Percentiles rank a stretch among this genome's conserved stretches.
Evolutionary conservation across 2,888 invertebrate genomes (phyloP).

Genomic region (Galerucella pusilla): DNA sequence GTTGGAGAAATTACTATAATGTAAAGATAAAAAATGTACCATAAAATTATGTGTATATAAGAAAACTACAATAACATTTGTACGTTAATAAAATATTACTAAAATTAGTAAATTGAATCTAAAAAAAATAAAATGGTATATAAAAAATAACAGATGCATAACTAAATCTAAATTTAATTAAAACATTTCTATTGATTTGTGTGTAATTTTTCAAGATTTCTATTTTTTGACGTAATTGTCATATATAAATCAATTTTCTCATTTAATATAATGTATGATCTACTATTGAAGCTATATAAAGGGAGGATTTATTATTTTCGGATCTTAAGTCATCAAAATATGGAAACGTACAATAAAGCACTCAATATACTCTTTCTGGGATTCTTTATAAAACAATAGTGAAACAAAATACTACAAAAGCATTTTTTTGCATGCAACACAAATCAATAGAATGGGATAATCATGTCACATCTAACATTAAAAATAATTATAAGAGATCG

Average conservation of each 20-base stretch:
- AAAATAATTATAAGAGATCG: not conserved
- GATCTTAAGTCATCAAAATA: too few relatives aligned
- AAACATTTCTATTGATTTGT: conserved; percentile 1
- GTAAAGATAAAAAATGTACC: not conserved
- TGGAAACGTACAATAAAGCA: too few relatives aligned
- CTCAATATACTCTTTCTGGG: too few relatives aligned
- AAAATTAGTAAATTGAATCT: not conserved
- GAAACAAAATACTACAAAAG: not conserved
- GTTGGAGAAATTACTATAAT: too few relatives aligned
- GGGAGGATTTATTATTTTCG: too few relatives aligned
- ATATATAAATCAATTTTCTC: too few relatives aligned
- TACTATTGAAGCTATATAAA: too few relatives aligned
- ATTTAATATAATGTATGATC: not conserved
- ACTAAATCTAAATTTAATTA: not conserved
- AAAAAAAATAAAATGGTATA: not conserved
- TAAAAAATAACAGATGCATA: not conserved
- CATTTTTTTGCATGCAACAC: not conserved
- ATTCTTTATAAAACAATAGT: too few relatives aligned
- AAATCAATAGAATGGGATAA: conserved; percentile 1
- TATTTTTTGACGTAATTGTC: too few relatives aligned
- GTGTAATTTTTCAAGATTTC: not conserved
- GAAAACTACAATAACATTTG: not conserved
- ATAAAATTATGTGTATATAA: not conserved
- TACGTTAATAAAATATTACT: not conserved
- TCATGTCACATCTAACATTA: not conserved